phyloP scores from a whole-genome alignment of 2,113 vertebrate species.

The Hyperopisus bebe region DNA sequence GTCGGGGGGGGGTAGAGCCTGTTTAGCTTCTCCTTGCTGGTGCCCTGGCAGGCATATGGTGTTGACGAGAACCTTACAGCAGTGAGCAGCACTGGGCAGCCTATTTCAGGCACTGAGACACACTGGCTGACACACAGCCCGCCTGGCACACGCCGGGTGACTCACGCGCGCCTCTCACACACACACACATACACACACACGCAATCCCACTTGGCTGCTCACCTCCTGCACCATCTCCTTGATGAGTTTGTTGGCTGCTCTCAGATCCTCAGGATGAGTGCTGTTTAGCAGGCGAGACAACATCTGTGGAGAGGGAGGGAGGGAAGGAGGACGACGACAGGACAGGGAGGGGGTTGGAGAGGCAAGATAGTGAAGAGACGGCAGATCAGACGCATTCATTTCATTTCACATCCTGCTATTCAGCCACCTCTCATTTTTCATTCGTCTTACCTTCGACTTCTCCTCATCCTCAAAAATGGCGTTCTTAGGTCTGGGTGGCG shows the following conservation, averaged over 20 bases:
- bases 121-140: not conserved
- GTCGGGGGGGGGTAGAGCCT: not conserved
- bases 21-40: not conserved
- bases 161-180: not conserved
- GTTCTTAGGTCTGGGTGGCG: slow-evolving; percentile 76
- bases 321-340: not conserved
- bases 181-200: slow-evolving; percentile 7
- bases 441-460: slow-evolving; percentile 80
- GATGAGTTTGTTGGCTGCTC: slow-evolving; percentile 95
- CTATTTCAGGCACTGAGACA: not conserved
- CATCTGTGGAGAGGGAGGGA: slow-evolving; percentile 62
- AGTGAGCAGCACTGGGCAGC: too few relatives aligned
- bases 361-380: not conserved
- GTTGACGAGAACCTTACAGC: not conserved
- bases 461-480: slow-evolving; percentile 94
- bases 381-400: not conserved
- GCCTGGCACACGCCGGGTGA: not conserved
- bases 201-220: not conserved
- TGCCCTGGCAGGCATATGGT: not conserved
- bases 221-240: slow-evolving; percentile 99
- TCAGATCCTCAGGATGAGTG: slow-evolving; percentile 87
- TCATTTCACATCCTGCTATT: not conserved
- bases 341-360: not conserved
- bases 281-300: slow-evolving; percentile 90
- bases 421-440: not conserved